Conservation (phyloP, 2,797 vertebrate species). For the Alauda arvensis region DNA sequence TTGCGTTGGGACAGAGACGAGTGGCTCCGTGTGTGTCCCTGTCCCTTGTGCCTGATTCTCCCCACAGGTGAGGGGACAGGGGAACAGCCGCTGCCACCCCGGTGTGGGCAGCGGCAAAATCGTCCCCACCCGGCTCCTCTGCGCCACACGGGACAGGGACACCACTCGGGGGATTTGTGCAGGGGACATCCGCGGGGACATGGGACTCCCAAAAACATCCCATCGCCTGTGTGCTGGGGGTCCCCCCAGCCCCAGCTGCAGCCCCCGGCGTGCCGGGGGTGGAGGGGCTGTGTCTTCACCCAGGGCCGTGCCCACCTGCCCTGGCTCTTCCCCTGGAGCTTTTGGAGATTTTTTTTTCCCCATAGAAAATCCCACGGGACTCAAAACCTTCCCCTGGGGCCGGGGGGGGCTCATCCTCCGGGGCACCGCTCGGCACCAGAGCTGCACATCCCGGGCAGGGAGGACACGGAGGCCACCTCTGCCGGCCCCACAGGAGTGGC, state of each 20-base stretch:
- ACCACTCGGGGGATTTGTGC: accelerated
- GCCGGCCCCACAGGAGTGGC: accelerated
- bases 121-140: accelerated
- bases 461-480: background rate
- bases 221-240: accelerated
- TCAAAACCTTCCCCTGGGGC: background rate
- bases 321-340: background rate
- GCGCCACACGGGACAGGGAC: background rate
- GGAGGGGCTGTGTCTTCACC: background rate
- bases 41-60: background rate
- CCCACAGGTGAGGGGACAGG: background rate
- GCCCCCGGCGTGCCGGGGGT: background rate
- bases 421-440: background rate
- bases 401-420: accelerated
- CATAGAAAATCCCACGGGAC: background rate
- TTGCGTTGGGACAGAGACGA: background rate
- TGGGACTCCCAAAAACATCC: accelerated
- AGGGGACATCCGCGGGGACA: background rate
- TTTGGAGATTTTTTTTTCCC: background rate
- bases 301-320: background rate
- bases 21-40: background rate
- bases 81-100: background rate
- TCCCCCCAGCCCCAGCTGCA: background rate
- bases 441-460: background rate
- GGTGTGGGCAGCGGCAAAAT: background rate